These are phyloP conservation scores for Plectrocnemia conspersa DNA, from an alignment of 1,140 invertebrate species.

Conservation along the genomic window DNA sequence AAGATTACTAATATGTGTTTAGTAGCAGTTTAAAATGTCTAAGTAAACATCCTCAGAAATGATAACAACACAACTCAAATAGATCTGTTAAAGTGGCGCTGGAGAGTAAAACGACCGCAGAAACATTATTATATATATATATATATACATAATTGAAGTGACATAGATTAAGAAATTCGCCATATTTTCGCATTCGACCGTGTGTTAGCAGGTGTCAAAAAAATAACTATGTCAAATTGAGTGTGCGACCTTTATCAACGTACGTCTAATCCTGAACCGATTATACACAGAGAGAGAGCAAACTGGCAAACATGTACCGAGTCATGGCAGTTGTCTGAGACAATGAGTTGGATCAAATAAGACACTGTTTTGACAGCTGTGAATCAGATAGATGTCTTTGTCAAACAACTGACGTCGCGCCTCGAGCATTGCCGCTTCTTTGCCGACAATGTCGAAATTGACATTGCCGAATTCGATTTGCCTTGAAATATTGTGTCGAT, in stretches of 20 bases:
- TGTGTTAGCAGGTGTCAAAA: neutral
- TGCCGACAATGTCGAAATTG: no score
- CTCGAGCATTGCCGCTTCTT: no score
- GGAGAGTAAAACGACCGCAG: slow-evolving; percentile 3
- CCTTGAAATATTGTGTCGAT: no score
- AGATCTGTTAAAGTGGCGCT: no score
- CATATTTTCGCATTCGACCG: neutral
- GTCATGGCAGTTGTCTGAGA: slow-evolving; percentile 4
- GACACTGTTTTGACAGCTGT: slow-evolving; percentile 8
- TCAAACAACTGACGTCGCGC: no score
- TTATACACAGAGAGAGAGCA: slow-evolving; percentile 2
- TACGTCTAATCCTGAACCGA: neutral
- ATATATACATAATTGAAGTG: no score
- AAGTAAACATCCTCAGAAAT: no score
- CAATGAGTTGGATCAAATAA: neutral
- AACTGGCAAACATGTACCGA: neutral
- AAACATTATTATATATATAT: no score
- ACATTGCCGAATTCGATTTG: no score
- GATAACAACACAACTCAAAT: no score
- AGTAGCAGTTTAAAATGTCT: no score
- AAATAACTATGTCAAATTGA: neutral
- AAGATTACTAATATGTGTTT: no score
- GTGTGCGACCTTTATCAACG: neutral
- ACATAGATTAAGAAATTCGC: neutral
- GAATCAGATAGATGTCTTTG: neutral